Evolutionary conservation across 2,888 invertebrate genomes (phyloP).

Genomic region (Aplocera efformata): DNA sequence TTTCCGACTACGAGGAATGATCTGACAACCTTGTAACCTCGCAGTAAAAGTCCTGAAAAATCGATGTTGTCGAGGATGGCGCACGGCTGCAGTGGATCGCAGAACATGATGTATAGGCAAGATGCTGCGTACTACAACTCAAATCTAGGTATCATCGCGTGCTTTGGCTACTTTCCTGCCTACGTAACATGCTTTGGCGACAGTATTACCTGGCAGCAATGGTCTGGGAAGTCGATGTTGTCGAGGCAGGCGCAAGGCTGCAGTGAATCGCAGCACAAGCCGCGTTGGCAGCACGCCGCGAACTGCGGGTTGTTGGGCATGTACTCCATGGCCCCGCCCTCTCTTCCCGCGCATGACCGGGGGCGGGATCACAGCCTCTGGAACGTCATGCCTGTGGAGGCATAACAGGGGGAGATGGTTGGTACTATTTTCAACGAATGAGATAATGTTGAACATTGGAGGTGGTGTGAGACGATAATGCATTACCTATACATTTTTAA

Average conservation of each 20-base stretch:
- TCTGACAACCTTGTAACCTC: too few relatives aligned
- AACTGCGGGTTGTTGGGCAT: constrained; percentile 85
- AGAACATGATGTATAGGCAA: too few relatives aligned
- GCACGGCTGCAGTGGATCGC: neutral
- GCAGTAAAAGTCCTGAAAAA: constrained; percentile 13
- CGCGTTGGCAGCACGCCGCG: constrained; percentile 65
- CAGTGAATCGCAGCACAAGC: constrained; percentile 65
- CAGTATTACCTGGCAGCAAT: constrained; percentile 60
- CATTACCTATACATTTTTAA: too few relatives aligned
- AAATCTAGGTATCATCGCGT: too few relatives aligned
- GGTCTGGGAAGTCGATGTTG: constrained; percentile 57
- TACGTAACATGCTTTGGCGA: too few relatives aligned
- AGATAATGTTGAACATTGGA: too few relatives aligned
- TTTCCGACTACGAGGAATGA: too few relatives aligned
- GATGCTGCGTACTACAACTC: too few relatives aligned
- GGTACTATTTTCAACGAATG: too few relatives aligned
- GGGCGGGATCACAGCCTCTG: constrained; percentile 48
- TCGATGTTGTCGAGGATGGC: constrained; percentile 8
- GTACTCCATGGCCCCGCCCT: constrained; percentile 80
- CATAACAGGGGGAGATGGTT: neutral
- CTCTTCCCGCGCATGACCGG: constrained; percentile 55
- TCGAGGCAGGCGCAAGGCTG: constrained; percentile 69
- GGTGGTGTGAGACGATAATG: too few relatives aligned
- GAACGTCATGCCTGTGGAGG: constrained; percentile 51
- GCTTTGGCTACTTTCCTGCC: too few relatives aligned